Evolutionary conservation across 1,140 invertebrate species (phyloP).

Genomic region (Bactericera cockerelli): DNA sequence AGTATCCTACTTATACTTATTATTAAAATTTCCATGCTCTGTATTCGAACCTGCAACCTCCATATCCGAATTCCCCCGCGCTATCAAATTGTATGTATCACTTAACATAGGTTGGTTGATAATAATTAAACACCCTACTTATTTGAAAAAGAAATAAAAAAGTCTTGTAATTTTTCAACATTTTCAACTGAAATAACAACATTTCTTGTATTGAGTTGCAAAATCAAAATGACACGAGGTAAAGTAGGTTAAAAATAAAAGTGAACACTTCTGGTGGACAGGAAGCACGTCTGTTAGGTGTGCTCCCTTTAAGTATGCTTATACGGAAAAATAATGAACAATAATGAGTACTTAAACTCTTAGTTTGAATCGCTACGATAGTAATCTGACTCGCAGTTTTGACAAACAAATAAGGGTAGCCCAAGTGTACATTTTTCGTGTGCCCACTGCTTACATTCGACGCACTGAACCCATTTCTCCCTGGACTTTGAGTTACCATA

Average conservation of each 20-base stretch:
- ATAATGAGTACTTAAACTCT: background rate
- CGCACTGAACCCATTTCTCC: slow-evolving; percentile 18
- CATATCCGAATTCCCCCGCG: background rate
- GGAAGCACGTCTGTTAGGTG: too few relatives aligned
- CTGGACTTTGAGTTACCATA: slow-evolving; percentile 15
- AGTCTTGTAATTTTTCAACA: too few relatives aligned
- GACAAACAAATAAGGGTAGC: slow-evolving; percentile 4
- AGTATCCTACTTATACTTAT: background rate
- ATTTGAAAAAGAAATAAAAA: too few relatives aligned
- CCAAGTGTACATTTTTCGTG: slow-evolving; percentile 16
- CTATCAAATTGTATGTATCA: background rate
- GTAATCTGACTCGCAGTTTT: slow-evolving; percentile 12
- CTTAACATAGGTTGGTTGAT: background rate
- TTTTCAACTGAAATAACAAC: too few relatives aligned
- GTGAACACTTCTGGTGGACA: too few relatives aligned
- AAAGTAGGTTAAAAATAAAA: too few relatives aligned
- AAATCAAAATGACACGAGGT: too few relatives aligned
- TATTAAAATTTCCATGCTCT: background rate
- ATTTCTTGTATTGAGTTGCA: too few relatives aligned
- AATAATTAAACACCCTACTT: background rate
- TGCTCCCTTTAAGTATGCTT: background rate
- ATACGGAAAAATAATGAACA: background rate
- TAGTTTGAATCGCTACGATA: background rate
- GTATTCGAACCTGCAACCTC: background rate
- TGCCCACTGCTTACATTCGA: slow-evolving; percentile 16